Conservation (phyloP, 2,113 vertebrate species). For the Amblyornis subalaris region DNA sequence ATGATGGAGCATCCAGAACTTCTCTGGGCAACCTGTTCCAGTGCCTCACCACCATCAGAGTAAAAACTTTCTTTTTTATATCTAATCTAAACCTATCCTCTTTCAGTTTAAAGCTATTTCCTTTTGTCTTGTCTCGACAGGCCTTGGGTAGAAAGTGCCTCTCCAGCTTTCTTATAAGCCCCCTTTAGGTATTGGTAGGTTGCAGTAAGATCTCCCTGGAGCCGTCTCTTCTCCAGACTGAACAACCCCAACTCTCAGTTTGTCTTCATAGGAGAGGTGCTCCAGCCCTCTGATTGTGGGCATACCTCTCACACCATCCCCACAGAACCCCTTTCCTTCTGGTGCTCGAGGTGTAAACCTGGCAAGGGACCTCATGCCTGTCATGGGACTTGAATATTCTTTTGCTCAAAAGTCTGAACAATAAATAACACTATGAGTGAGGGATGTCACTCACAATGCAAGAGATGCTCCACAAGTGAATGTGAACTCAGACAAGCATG, state of each 20-base stretch:
- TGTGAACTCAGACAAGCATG: fast-evolving
- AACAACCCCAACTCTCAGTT: background rate
- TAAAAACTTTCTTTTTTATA: background rate
- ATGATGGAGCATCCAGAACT: background rate
- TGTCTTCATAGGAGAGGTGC: background rate
- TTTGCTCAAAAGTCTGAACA: background rate
- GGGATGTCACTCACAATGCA: background rate
- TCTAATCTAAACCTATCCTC: background rate
- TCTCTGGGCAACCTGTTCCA: background rate
- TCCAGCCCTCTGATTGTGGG: background rate
- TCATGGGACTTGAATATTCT: fast-evolving
- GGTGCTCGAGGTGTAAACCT: background rate
- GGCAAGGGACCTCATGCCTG: background rate
- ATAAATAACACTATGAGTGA: background rate
- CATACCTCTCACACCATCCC: background rate
- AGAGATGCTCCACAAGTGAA: background rate
- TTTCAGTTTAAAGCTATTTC: background rate
- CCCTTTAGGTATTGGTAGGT: background rate
- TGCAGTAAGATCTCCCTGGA: background rate
- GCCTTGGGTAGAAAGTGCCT: background rate
- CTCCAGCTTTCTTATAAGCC: background rate
- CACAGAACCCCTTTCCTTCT: background rate
- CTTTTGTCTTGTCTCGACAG: background rate
- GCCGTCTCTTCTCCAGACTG: background rate
- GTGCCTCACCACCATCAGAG: background rate